These are phyloP conservation scores for Phalera bucephala DNA, from an alignment of 2,888 invertebrate species.

Conservation along the genomic window DNA sequence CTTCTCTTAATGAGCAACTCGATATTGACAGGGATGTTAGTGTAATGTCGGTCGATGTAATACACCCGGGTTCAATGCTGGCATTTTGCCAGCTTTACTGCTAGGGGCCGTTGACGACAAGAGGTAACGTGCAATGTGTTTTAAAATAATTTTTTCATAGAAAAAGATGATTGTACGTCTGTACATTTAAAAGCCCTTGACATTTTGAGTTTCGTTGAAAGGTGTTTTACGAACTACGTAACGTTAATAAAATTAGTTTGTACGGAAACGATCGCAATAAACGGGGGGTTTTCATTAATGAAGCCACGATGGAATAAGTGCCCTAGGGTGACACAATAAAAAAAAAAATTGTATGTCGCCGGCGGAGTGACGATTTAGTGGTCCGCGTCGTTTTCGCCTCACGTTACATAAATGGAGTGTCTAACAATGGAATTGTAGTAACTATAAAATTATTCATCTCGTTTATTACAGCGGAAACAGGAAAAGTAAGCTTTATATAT, in stretches of 20 bases:
- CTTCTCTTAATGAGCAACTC: constrained; percentile 4
- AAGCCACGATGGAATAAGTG: constrained; percentile 9
- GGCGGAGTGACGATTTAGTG: constrained; percentile 11
- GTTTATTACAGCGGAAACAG: neutral
- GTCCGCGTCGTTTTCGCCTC: constrained; percentile 7
- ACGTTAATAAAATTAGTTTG: constrained; percentile 8
- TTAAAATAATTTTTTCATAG: constrained; percentile 8
- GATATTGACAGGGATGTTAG: constrained; percentile 23
- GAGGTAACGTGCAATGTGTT: constrained; percentile 4
- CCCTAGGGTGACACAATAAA: constrained; percentile 13
- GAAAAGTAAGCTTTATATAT: neutral
- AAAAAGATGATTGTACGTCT: neutral
- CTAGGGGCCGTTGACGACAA: constrained; percentile 35
- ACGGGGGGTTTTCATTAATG: constrained; percentile 13
- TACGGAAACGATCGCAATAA: constrained; percentile 17
- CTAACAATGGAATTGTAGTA: too few species aligned
- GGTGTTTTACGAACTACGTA: constrained; percentile 2
- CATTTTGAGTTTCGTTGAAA: neutral
- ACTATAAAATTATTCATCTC: constrained; percentile 6
- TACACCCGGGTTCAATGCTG: constrained; percentile 29
- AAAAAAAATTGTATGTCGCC: constrained; percentile 13
- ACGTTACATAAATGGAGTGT: constrained; percentile 17
- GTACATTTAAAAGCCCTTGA: too few species aligned
- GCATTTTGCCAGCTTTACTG: constrained; percentile 40
- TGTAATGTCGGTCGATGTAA: constrained; percentile 25